Evolutionary conservation across 1,140 invertebrate species (phyloP), one percentile per base, ranked within the genome.

Genomic region (Andrena cerasifolii): DNA sequence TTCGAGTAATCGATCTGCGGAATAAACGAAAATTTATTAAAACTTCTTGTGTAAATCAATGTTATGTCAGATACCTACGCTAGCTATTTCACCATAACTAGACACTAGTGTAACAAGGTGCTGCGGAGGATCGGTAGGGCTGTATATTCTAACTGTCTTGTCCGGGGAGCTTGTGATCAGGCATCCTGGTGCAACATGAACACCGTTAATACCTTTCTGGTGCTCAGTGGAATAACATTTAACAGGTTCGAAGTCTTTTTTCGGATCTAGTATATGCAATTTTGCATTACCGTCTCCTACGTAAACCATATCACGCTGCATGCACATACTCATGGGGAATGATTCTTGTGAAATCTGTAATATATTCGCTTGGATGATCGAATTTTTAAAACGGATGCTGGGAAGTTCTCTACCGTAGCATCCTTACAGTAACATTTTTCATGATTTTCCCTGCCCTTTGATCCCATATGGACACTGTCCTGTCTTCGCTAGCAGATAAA

Each of bases 401-500:
- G n/a, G n/a, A n/a, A 12, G 12, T 14, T 24, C 24, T 12, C 33
- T 0, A 3, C 8, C 18, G 2, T 21, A 2, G 18, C 8, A 18
- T 68, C 12, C 56, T 85, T 86, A 91, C 90, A 71, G 61, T 86
- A 40, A 90, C 68, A 33, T 80, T 83, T 63, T 89, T 91, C 73
- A 90, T 79, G 7, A 68, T 82, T 68, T 61, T 79, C 56, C 85
- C 53, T 6, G 88, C 83, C 74, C 89, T 87, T 59, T 88, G 89
- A 84, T 92, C 91, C 88, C 88, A 92, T 58, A 92, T 63, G 26
- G 85, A 77, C 2, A 92, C 84, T 24, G 90, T 91, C 74, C 80
- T 89, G 49, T 92, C 91, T 63, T 92, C 90, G 58, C 91, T 92
- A 14, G 88, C 90, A 16, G 91, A 90, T 14, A 92, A 51, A 63